Base-by-base conservation (phyloP, 2,797 vertebrate species). In the Sciaenops ocellatus region DNA sequence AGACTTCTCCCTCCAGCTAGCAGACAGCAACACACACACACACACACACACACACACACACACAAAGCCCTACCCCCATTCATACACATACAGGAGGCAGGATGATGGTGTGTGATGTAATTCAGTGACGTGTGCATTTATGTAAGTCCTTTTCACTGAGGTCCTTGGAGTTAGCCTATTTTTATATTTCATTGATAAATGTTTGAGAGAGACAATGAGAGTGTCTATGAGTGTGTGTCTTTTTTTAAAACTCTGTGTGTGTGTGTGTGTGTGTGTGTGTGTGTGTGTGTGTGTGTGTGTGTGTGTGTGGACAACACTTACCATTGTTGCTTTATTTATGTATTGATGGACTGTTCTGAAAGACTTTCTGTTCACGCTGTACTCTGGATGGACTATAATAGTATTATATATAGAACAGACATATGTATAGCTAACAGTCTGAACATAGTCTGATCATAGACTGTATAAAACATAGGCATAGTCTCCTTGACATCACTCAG, bases 21-120 rank as follows among this genome's bases (percentile, higher is more conserved):
- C 5, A 60, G 56, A 76, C 77, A 69, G 62, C n/a, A 18, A 59
- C 42, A 44, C 42, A 44, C 42, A 44, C 42, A 44, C 11, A 44
- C 60, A 54, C 62, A 76, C 66, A 70, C 44, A 78, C 59, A 68
- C 44, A 83, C 38, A 65, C 52, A 71, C 68, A 42, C 47, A 76
- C 51, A 28, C 74, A 79, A 64, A 91, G 69, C 70, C 74, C 84
- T 71, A 51, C 79, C 85, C 81, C 83, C 89, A 87, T 86, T 86
- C 83, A 92, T 56, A 83, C 73, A 80, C 69, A 85, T 47, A 62
- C 68, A 67, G 76, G 52, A 3, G 70, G 42, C 83, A 76, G 61
- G 75, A 85, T 84, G 90, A 85, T 84, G 83, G 24, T 26, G 76
- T 84, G 81, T 93, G 92, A 94, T 91, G 91, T 93, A 87, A 92